Conservation (phyloP, 1,140 invertebrate species). For the Gerris buenoi region DNA sequence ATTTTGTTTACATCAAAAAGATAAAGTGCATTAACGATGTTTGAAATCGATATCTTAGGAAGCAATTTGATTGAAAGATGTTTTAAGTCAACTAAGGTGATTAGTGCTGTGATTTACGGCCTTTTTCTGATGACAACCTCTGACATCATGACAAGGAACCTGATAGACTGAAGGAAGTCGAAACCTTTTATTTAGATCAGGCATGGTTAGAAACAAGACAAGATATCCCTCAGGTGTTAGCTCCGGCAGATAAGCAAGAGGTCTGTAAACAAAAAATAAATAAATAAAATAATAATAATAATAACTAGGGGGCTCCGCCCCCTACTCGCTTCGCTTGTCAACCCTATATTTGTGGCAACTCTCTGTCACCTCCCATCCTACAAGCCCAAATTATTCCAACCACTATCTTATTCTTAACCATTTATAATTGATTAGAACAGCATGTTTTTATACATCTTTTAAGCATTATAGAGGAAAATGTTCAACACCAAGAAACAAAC, state of each 20-base stretch:
- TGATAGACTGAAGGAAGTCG: background rate
- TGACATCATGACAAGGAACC: background rate
- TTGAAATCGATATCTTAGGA: background rate
- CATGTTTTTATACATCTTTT: no score
- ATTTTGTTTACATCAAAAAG: background rate
- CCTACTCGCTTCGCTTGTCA: no score
- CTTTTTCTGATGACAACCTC: background rate
- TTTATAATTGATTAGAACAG: no score
- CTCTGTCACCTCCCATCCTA: no score
- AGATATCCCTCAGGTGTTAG: background rate
- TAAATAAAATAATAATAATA: no score
- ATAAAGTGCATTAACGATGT: background rate
- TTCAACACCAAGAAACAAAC: no score
- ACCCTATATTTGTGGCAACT: no score
- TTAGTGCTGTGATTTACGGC: background rate
- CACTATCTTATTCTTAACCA: no score
- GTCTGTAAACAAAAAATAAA: background rate
- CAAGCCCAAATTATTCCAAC: no score
- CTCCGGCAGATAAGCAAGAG: background rate
- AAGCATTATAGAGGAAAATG: no score
- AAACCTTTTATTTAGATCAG: background rate
- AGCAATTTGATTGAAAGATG: background rate
- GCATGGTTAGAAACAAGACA: background rate
- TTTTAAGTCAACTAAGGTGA: background rate
- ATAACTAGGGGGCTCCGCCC: no score